A percentile compares a stretch with the other conserved stretches of the same genome.
phyloP scores from a whole-genome alignment of 2,888 invertebrate species.

The Ischnura elegans region DNA sequence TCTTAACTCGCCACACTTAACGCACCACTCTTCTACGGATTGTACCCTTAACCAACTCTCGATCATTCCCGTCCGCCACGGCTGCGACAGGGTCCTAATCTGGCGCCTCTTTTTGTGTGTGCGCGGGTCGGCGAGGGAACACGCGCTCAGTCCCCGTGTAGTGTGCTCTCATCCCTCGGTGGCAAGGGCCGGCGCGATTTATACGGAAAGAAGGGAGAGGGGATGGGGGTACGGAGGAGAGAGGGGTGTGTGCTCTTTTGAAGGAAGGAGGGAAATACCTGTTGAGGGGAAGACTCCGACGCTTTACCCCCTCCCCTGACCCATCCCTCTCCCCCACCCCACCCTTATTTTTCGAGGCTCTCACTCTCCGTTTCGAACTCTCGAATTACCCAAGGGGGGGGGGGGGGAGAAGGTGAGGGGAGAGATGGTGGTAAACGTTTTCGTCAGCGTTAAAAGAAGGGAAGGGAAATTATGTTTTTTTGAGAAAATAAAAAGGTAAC shows the following conservation, averaged over 20 bases:
- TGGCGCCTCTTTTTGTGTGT: background rate
- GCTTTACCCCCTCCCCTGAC: background rate
- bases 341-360: background rate
- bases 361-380: background rate
- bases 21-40: too few species aligned
- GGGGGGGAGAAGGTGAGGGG: too few species aligned
- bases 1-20: too few species aligned
- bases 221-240: background rate
- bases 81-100: background rate
- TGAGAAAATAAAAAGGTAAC: background rate
- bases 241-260: background rate
- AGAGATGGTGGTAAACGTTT: background rate
- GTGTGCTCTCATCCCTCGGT: background rate
- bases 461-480: background rate
- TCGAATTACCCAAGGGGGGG: conserved; percentile 1
- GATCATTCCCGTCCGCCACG: background rate
- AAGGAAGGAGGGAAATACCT: conserved; percentile 26
- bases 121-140: background rate
- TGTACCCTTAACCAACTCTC: background rate
- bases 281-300: conserved; percentile 5
- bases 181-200: conserved; percentile 12
- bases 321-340: background rate
- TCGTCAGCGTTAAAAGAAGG: background rate
- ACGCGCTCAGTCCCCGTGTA: background rate
- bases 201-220: background rate